These are phyloP conservation scores for Melipona beecheii DNA, from an alignment of 2,888 invertebrate genomes.

Conservation along the genomic window DNA sequence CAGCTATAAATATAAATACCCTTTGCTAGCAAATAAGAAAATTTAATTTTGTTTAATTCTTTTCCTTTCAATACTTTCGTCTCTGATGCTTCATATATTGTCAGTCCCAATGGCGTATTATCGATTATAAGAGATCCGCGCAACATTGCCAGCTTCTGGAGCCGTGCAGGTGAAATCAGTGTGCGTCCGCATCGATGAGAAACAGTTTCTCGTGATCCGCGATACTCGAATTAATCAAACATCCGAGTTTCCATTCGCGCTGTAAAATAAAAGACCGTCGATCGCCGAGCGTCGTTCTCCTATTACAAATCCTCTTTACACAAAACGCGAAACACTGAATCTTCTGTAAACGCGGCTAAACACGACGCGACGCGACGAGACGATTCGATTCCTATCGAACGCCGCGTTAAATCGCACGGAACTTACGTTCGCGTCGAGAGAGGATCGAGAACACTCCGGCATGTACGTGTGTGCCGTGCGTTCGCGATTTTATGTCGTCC, in stretches of 20 bases:
- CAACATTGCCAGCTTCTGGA: too few species aligned
- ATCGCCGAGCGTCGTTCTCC: neutral
- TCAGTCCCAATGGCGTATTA: too few species aligned
- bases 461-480: conserved; percentile 15
- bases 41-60: too few species aligned
- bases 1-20: too few species aligned
- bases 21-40: too few species aligned
- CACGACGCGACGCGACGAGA: conserved; percentile 51
- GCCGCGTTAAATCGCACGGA: conserved; percentile 63
- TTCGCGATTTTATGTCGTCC: conserved; percentile 61
- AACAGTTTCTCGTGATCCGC: too few species aligned
- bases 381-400: conserved; percentile 59
- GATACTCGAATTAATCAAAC: too few species aligned
- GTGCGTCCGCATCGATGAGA: too few species aligned
- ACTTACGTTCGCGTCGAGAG: conserved; percentile 51
- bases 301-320: conserved; percentile 58
- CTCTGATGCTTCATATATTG: too few species aligned
- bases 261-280: neutral
- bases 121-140: too few species aligned
- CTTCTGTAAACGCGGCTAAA: conserved; percentile 52
- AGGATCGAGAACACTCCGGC: conserved; percentile 49
- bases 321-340: conserved; percentile 9
- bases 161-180: too few species aligned
- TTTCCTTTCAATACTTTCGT: too few species aligned
- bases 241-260: neutral